A percentile compares a stretch with the other conserved stretches of the same genome.
These are phyloP conservation scores for Pseudomugil gertrudae DNA, from an alignment of 2,797 vertebrate species.

Conservation along the genomic window DNA sequence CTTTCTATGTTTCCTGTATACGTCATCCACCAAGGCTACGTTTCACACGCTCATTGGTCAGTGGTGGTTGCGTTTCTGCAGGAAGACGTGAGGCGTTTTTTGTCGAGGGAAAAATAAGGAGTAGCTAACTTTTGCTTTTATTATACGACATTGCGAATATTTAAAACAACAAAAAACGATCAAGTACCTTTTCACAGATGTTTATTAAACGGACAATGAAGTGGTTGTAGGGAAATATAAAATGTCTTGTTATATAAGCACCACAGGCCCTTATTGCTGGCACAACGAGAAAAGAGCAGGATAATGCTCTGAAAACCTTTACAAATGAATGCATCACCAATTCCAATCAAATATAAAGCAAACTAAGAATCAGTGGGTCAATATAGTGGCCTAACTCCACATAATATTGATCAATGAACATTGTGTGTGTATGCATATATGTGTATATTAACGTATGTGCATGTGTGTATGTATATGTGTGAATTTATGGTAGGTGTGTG, in stretches of 20 bases:
- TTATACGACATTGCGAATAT: rapidly evolving
- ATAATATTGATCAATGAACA: neutral
- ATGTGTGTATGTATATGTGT: too few species aligned
- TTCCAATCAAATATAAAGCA: neutral
- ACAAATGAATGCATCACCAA: neutral
- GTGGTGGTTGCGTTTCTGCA: neutral
- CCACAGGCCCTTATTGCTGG: neutral
- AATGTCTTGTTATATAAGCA: rapidly evolving
- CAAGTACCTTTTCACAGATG: rapidly evolving
- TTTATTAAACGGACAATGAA: neutral
- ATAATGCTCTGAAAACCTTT: rapidly evolving
- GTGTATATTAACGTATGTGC: too few species aligned
- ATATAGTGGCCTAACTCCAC: neutral
- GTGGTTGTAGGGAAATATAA: neutral
- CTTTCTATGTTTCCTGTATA: slow-evolving; percentile 56
- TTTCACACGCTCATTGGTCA: slow-evolving; percentile 62
- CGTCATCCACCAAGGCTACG: slow-evolving; percentile 53
- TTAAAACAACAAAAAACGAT: neutral
- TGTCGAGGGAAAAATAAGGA: neutral
- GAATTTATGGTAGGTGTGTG: too few species aligned
- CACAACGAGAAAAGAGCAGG: neutral
- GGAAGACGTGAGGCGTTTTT: slow-evolving; percentile 51
- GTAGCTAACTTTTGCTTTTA: rapidly evolving
- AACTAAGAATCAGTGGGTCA: neutral
- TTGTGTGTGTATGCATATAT: too few species aligned